Percentiles rank a stretch among this genome's conserved stretches.
These are phyloP conservation scores for Tortricodes alternella DNA, from an alignment of 2,888 invertebrate genomes.

Conservation along the genomic window DNA sequence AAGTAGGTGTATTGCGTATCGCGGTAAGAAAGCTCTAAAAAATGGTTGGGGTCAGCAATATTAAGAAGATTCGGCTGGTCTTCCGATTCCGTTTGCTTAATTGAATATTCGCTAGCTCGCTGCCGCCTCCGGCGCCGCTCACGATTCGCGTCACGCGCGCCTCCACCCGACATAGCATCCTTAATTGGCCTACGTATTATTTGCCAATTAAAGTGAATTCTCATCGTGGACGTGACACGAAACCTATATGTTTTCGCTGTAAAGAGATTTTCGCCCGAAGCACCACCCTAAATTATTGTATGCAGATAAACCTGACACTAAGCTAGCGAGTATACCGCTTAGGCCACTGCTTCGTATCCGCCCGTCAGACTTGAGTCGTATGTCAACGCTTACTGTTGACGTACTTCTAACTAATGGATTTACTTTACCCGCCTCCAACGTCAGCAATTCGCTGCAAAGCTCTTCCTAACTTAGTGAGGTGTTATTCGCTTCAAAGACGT, in stretches of 20 bases:
- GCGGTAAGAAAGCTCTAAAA: constrained; percentile 9
- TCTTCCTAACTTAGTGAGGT: constrained; percentile 8
- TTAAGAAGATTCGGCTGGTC: constrained; percentile 55
- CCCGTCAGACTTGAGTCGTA: constrained; percentile 33
- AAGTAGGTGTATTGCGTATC: too few species aligned
- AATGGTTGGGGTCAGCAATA: constrained; percentile 52
- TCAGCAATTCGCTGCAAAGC: constrained; percentile 17
- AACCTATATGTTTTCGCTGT: constrained; percentile 67
- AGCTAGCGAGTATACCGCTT: constrained; percentile 33
- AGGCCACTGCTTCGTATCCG: constrained; percentile 37
- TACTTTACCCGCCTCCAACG: constrained; percentile 32
- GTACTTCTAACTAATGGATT: constrained; percentile 45
- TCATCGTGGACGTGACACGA: constrained; percentile 79
- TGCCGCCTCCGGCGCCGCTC: constrained; percentile 27
- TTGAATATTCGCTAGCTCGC: constrained; percentile 70
- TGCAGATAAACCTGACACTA: constrained; percentile 55
- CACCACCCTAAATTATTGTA: constrained; percentile 53
- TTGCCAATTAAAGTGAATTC: constrained; percentile 83
- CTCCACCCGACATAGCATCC: constrained; percentile 80
- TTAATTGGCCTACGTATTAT: constrained; percentile 83
- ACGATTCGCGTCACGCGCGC: constrained; percentile 76
- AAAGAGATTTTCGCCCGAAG: constrained; percentile 57
- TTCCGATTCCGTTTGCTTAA: constrained; percentile 78
- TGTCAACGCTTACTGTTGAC: constrained; percentile 46
- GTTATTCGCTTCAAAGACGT: neutral